Base-by-base conservation (phyloP, 1,140 invertebrate genomes). In the Pseudobourletiella spinata region DNA sequence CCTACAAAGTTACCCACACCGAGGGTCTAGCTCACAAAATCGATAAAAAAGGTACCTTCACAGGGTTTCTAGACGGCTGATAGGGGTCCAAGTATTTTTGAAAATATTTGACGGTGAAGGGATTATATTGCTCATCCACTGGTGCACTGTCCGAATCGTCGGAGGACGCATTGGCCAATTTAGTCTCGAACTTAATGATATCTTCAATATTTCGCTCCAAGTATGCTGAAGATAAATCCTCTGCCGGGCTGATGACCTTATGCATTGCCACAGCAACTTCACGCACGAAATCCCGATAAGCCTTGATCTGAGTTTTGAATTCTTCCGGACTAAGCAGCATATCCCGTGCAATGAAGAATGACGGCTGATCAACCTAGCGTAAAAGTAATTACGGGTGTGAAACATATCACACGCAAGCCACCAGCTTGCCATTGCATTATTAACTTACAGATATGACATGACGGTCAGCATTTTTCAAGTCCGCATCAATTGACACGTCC, bases 211-310 rank as follows among this genome's bases (percentile, higher is more conserved):
- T 26, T 11, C 28, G 3, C 32, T 64, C 50, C 58, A 64, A 58
- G 35, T 44, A 25, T 32, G 24, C 26, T 29, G 48, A 15, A 51
- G 46, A n/a, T 54, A 61, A 26, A 32, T 57, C 18, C 32, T 32
- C 22, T 8, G 6, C 8, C 8, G 8, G 8, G 18, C 4, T 8
- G 6, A 14, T 11, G 4, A 14, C 8, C 4, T 46, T 6, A 20
- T 46, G 15, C 44, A 46, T 14, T 6, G 6, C 44, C 15, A 18
- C 22, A 8, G 18, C 54, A 54, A 57, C 54, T 39, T 78, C 72
- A 39, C 74, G 75, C 39, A 84, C 79, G 71, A 84, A 84, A 54
- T 76, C 78, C 68, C 77, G 79, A 73, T 83, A 84, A 66, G 83
- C 80, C 4, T 66, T 72, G 35, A 84, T 63, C 75, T 84, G 82